A percentile compares a stretch with the other conserved stretches of the same genome.
Evolutionary conservation across 2,797 vertebrate species (phyloP).

Genomic region (Garrulus glandarius): DNA sequence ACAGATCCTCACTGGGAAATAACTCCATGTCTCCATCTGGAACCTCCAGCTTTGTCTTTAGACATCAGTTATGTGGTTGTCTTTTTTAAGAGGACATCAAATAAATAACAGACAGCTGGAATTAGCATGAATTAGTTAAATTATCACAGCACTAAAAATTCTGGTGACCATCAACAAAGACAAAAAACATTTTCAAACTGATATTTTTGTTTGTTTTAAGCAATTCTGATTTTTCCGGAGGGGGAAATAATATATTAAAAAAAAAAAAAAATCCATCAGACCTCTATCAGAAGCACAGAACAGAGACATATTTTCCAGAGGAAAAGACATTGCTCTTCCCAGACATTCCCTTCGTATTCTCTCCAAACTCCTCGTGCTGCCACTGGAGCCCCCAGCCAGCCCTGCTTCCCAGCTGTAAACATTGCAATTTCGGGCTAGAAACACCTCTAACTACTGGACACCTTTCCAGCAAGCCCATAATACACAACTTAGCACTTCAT

Average conservation of each 20-base stretch:
- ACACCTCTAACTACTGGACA: slow-evolving; percentile 23
- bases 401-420: slow-evolving; percentile 16
- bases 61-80: background rate
- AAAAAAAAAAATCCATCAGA: background rate
- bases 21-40: background rate
- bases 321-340: background rate
- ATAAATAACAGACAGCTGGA: background rate
- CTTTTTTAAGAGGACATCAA: background rate
- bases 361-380: background rate
- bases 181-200: background rate
- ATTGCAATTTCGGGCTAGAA: slow-evolving; percentile 14
- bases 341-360: background rate
- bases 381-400: background rate
- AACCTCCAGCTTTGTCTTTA: background rate
- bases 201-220: background rate
- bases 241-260: background rate
- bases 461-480: slow-evolving; percentile 34
- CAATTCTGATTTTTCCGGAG: background rate
- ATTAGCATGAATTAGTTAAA: background rate
- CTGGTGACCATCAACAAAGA: background rate
- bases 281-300: background rate
- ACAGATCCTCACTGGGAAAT: background rate
- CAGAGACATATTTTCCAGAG: background rate
- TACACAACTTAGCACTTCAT: slow-evolving; percentile 54
- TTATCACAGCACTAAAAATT: background rate